Base-by-base conservation (phyloP, 2,888 invertebrate species). In the Drosophila nigricruria region DNA sequence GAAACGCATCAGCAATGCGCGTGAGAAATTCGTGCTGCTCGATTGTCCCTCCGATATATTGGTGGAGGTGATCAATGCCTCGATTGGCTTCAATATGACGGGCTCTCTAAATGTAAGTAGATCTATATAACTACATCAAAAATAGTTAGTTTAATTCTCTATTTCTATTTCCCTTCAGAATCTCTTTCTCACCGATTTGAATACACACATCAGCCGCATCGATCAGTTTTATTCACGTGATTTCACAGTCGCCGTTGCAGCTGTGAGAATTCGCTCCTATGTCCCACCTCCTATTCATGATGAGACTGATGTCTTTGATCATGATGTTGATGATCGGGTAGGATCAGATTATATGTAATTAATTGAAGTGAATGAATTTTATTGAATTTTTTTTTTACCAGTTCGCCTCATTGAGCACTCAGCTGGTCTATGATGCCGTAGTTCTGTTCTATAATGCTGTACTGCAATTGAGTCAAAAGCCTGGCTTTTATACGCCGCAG, bases 371-470 rank as follows among this genome's bases (percentile, higher is more conserved):
- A n/a, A 36, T 25, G 5, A 0, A 34, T 1, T 12, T 38, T 14
- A 5, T 38, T n/a, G 25, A 5, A 1, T 9, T 10, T 18, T 1
- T 23, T 5, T 25, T 34, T 18, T 0, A 6, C 9, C 14, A 90
- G 81, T 83, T 92, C 34, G 18, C 49, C 3, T 73, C 85, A 0
- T 16, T 90, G 27, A 69, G 38, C n/a, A 58, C 74, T 1, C 90
- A 91, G 58, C 70, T 98, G 73, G 97, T 98, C 95, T 98, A 98
- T 92, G 98, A 99, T 92, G 98, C 98, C 0, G 97, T 98, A 57
- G 96, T 97, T 92, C 94, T 98, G 73, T 98, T 98, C 92, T 97
- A 97, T 59, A 97, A 96, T 93, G 98, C 98, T 10, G 94, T 98
- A 0, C 96, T 73, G 0, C 73, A 78, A 42, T 40, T 90, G 9